Evolutionary conservation across 2,113 vertebrate species (phyloP).

Genomic region (Stigmatopora nigra): DNA sequence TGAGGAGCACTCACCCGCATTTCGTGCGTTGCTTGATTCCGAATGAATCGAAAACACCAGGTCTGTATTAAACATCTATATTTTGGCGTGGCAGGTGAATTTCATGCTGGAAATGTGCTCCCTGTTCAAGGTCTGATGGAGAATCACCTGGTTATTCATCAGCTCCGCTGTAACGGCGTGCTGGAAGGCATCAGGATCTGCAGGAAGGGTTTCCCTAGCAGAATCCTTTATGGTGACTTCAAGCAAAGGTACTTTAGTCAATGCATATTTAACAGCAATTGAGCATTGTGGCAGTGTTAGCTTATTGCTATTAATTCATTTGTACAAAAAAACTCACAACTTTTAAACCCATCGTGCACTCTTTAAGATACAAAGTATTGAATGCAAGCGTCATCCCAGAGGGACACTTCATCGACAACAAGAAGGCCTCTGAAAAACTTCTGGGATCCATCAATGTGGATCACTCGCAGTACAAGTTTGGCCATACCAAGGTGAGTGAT

Average conservation of each 20-base stretch:
- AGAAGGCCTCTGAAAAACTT: constrained; percentile 82
- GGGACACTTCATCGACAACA: constrained; percentile 83
- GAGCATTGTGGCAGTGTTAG: neutral
- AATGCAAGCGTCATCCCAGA: constrained; percentile 80
- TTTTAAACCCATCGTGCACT: neutral
- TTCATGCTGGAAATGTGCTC: neutral
- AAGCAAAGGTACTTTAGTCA: constrained; percentile 75
- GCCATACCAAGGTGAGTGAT: constrained; percentile 75
- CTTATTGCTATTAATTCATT: neutral
- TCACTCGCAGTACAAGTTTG: constrained; percentile 82
- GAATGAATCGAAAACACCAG: constrained; percentile 91
- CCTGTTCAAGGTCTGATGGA: constrained; percentile 78
- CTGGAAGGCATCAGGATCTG: constrained; percentile 89
- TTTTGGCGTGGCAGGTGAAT: neutral
- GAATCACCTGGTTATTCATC: constrained; percentile 85
- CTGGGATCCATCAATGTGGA: constrained; percentile 80
- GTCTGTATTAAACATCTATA: constrained; percentile 48
- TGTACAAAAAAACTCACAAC: neutral
- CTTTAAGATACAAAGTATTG: constrained; percentile 64
- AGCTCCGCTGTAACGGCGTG: constrained; percentile 85
- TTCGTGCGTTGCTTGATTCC: constrained; percentile 94
- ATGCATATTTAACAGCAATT: neutral
- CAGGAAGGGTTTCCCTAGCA: constrained; percentile 91
- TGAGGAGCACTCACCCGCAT: constrained; percentile 87
- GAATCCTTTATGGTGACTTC: constrained; percentile 86